Conservation (phyloP, 2,797 vertebrate genomes). For the Chloroceryle inda region DNA sequence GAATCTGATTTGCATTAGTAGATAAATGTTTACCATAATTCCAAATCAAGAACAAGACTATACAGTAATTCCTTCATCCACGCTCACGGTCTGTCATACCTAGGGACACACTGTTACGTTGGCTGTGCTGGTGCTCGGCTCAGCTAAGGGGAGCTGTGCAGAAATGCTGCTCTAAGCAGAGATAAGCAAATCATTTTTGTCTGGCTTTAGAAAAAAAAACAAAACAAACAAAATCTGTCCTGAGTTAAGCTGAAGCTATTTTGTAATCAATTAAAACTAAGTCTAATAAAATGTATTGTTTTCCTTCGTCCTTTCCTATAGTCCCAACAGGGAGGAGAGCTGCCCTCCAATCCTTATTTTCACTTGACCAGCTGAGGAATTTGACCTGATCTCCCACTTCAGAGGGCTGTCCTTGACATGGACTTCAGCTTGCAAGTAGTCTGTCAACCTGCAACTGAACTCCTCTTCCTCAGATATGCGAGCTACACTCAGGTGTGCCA, state of each 20-base stretch:
- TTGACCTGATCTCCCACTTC: neutral
- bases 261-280: neutral
- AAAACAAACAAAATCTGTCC: neutral
- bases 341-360: neutral
- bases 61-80: conserved; percentile 47
- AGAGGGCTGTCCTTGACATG: neutral
- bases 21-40: conserved; percentile 70
- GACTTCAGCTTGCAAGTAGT: neutral
- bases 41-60: conserved; percentile 41
- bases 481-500: neutral
- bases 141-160: neutral
- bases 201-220: neutral
- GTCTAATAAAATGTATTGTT: neutral
- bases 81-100: rapidly evolving
- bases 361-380: neutral
- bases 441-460: neutral
- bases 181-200: neutral
- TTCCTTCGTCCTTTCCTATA: neutral
- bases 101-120: rapidly evolving
- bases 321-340: neutral
- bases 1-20: conserved; percentile 60
- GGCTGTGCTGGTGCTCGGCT: neutral
- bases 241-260: neutral
- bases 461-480: neutral
- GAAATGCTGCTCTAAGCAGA: neutral